Evolutionary conservation across 2,797 vertebrate genomes (phyloP), one percentile per base, ranked within the genome.

Genomic region (Oryzias sinensis): DNA sequence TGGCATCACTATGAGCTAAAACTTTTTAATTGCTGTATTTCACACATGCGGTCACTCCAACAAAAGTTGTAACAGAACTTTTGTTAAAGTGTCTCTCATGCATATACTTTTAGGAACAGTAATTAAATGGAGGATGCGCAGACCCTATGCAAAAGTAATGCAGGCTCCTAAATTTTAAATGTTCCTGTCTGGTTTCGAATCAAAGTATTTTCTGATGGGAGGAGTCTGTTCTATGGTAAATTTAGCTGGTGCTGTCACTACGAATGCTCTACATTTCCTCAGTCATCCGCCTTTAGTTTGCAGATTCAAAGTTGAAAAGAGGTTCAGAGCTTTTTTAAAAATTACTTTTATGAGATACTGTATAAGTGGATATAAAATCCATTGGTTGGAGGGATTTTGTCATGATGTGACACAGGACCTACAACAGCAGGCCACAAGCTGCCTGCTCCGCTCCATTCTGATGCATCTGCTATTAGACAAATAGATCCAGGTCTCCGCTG

Each of bases 1-100:
- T 65, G 56, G 68, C 61, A 59, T 67, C 55, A 80, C 64, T 48
- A 37, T 16, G 44, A 81, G 68, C 60, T 49, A 29, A 43, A 65
- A 2, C 25, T 45, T 71, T 84, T 86, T 87, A 88, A 88, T 88
- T 87, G 77, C 81, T 66, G 62, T 56, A 41, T 72, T 79, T 77
- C 52, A 46, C 43, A 69, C 62, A 79, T 66, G 55, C 27, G 51
- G 53, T 68, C 65, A 61, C 22, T 56, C 48, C 67, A 68, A 83
- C 65, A 63, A 71, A 82, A 70, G 58, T 61, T 14, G 17, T 29
- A 5, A n/a, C 41, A 42, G 45, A 56, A 43, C 40, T 56, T 60
- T 73, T 60, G 62, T 68, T 58, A 68, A 60, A 73, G 45, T 69
- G 64, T 79, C 66, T 55, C 25, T 70, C 17, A 6, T 45, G 44